A percentile compares a stretch with the other conserved stretches of the same genome.
These are phyloP conservation scores for Hylaea fasciaria DNA, from an alignment of 2,888 invertebrate species.

Conservation along the genomic window DNA sequence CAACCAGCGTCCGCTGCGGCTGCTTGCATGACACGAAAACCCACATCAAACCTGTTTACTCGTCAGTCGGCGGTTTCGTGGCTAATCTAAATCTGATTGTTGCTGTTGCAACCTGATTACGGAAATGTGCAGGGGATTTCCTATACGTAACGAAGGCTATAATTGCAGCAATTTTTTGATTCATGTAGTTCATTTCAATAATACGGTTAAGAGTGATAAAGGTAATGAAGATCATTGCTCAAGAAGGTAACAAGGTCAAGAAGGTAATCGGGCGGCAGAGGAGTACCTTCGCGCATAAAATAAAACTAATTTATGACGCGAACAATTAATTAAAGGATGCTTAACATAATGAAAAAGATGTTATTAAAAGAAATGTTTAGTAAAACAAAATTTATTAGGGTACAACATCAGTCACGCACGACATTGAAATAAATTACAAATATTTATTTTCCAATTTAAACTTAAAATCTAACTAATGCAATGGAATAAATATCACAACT, in stretches of 20 bases:
- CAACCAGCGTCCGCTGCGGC: slow-evolving; percentile 38
- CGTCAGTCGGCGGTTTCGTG: slow-evolving; percentile 20
- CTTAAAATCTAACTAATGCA: slow-evolving; percentile 36
- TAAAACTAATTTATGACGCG: too few relatives aligned
- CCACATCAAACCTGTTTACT: slow-evolving; percentile 59
- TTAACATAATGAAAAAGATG: not conserved
- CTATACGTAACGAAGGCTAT: slow-evolving; percentile 2
- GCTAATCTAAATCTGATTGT: slow-evolving; percentile 29
- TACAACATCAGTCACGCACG: slow-evolving; percentile 65
- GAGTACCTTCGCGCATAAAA: too few relatives aligned
- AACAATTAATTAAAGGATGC: not conserved
- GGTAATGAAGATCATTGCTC: too few relatives aligned
- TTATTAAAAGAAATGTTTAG: slow-evolving; percentile 24
- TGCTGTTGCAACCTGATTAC: slow-evolving; percentile 23
- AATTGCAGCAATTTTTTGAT: not conserved
- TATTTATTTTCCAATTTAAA: slow-evolving; percentile 44
- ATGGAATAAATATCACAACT: slow-evolving; percentile 52
- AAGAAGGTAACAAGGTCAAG: too few relatives aligned
- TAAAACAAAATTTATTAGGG: slow-evolving; percentile 46
- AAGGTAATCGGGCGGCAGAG: too few relatives aligned
- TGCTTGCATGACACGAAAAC: slow-evolving; percentile 71
- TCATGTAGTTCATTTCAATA: not conserved
- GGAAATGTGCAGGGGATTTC: slow-evolving; percentile 11
- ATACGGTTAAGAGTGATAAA: too few relatives aligned
- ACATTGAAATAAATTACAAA: slow-evolving; percentile 57